Conservation (phyloP, 2,113 vertebrate genomes). For the Poecile atricapillus region DNA sequence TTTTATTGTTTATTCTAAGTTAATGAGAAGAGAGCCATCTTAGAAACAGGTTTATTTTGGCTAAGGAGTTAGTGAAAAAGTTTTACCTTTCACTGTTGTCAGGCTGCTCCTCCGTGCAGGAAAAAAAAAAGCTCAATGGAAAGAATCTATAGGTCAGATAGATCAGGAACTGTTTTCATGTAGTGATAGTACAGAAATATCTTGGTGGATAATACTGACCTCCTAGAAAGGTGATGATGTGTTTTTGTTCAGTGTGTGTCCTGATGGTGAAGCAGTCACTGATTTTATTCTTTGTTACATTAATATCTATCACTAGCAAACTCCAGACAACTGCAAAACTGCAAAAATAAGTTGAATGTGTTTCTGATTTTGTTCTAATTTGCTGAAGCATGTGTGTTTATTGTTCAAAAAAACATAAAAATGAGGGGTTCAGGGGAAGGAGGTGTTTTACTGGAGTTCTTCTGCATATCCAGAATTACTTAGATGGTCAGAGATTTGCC, state of each 20-base stretch:
- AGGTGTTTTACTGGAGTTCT: background rate
- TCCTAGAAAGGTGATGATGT: background rate
- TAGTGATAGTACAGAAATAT: background rate
- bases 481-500: background rate
- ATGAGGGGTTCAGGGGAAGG: background rate
- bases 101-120: background rate
- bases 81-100: background rate
- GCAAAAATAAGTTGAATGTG: background rate
- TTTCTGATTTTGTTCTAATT: background rate
- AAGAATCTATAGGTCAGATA: background rate
- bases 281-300: background rate
- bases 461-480: background rate
- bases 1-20: background rate
- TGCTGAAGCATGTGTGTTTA: background rate
- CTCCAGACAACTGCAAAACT: background rate
- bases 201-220: background rate
- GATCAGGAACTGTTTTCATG: background rate
- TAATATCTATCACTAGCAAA: background rate
- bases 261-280: background rate
- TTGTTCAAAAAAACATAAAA: background rate
- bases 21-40: background rate
- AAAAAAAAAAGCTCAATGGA: background rate
- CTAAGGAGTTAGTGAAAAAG: background rate
- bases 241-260: background rate
- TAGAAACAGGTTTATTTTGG: background rate